These are phyloP conservation scores for Caerostris darwini DNA, from an alignment of 1,140 invertebrate genomes.

Conservation along the genomic window DNA sequence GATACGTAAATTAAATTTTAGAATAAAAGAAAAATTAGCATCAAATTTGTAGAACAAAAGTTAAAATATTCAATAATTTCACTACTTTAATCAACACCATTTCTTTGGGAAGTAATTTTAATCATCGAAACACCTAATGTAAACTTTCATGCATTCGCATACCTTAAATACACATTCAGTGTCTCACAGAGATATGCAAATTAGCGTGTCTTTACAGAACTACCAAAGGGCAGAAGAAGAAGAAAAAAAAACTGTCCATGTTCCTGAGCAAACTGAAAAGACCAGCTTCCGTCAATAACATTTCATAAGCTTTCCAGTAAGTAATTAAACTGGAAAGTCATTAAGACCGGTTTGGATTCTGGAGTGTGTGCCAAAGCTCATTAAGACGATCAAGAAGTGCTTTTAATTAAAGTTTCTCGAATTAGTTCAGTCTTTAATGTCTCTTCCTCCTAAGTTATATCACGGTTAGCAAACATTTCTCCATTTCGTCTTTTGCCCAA, in stretches of 20 bases:
- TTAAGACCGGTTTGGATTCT: slow-evolving; percentile 55
- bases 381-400: slow-evolving; percentile 67
- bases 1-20: too few relatives aligned
- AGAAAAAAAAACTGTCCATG: not conserved
- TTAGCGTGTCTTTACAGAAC: not conserved
- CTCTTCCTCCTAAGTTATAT: slow-evolving; percentile 43
- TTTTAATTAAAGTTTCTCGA: slow-evolving; percentile 66
- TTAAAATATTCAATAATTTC: too few relatives aligned
- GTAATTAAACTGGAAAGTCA: slow-evolving; percentile 71
- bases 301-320: not conserved
- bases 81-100: too few relatives aligned
- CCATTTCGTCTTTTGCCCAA: slow-evolving; percentile 32
- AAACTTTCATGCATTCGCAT: not conserved
- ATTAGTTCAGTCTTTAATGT: slow-evolving; percentile 42
- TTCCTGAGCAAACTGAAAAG: not conserved
- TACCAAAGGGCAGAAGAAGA: not conserved
- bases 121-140: too few relatives aligned
- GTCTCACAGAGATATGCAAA: slow-evolving; percentile 10
- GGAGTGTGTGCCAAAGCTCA: slow-evolving; percentile 34
- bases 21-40: too few relatives aligned
- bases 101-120: too few relatives aligned
- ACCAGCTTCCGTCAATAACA: slow-evolving; percentile 64
- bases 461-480: slow-evolving; percentile 64
- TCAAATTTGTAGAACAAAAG: too few relatives aligned
- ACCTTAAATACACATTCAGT: slow-evolving; percentile 18